These are phyloP conservation scores for Dolichoris vasculosae DNA, from an alignment of 1,140 invertebrate species.

Conservation along the genomic window DNA sequence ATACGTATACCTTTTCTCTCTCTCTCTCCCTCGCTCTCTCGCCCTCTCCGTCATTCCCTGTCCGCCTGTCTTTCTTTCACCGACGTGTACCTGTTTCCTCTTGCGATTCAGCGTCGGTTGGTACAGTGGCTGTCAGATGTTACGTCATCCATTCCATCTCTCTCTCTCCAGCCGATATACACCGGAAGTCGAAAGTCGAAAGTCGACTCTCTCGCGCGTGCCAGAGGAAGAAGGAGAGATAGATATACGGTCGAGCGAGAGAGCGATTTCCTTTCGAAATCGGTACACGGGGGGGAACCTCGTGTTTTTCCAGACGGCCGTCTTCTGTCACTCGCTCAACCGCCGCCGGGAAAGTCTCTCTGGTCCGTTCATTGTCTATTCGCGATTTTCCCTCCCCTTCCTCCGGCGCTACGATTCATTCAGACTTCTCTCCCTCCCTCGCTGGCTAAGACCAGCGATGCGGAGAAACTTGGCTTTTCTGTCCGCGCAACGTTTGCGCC, in stretches of 20 bases:
- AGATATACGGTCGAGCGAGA: neutral
- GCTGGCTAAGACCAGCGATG: neutral
- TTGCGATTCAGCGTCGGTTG: conserved; percentile 55
- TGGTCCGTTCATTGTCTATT: conserved; percentile 2
- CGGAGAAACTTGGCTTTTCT: conserved; percentile 21
- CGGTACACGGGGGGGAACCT: neutral
- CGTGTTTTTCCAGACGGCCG: conserved; percentile 35
- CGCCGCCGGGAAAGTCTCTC: conserved; percentile 7
- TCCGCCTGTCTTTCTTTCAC: conserved; percentile 45
- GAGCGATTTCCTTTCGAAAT: conserved; percentile 51
- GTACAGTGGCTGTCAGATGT: conserved; percentile 69
- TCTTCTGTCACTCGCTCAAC: conserved; percentile 36
- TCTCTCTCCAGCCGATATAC: conserved; percentile 35
- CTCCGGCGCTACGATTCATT: neutral
- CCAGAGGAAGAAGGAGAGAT: conserved; percentile 9
- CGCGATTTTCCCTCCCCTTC: neutral
- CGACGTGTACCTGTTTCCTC: conserved; percentile 55
- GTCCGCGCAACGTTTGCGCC: neutral
- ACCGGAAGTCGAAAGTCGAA: conserved; percentile 42
- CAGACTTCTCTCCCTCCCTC: conserved; percentile 8
- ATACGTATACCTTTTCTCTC: neutral
- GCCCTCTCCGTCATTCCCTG: too few relatives aligned
- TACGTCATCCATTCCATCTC: too few relatives aligned
- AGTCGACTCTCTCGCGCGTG: conserved; percentile 25
- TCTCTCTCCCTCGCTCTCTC: too few relatives aligned